A percentile compares a stretch with the other conserved stretches of the same genome.
phyloP scores from a whole-genome alignment of 2,113 vertebrate species.

The Pterocles gutturalis region DNA sequence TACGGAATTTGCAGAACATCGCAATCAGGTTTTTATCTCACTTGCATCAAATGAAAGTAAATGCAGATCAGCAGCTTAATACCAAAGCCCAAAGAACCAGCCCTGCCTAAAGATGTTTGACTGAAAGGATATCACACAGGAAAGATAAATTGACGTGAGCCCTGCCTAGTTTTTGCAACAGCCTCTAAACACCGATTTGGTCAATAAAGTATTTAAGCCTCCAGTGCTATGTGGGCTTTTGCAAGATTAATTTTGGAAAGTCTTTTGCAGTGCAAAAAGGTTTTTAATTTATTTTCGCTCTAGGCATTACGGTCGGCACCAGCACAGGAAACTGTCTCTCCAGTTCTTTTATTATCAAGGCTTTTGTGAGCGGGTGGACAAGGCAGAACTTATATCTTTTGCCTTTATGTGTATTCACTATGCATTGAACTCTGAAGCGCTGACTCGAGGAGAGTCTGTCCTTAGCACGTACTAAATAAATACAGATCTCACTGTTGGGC shows the following conservation, averaged over 20 bases:
- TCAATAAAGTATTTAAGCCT: slow-evolving; percentile 78
- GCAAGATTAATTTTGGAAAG: slow-evolving; percentile 74
- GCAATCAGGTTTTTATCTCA: neutral
- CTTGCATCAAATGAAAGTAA: neutral
- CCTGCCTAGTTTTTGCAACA: neutral
- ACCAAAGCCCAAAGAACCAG: slow-evolving; percentile 28
- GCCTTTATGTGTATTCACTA: neutral
- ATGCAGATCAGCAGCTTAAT: slow-evolving; percentile 19
- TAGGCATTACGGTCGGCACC: neutral
- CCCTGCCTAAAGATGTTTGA: slow-evolving; percentile 32
- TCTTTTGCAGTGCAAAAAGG: slow-evolving; percentile 63
- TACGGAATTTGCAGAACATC: neutral
- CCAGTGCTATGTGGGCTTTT: slow-evolving; percentile 50
- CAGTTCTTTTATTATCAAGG: neutral
- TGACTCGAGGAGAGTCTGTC: neutral
- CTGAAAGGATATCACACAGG: slow-evolving; percentile 27
- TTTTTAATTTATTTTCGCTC: slow-evolving; percentile 70
- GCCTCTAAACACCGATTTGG: slow-evolving; percentile 8
- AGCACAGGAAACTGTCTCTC: neutral
- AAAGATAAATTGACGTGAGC: slow-evolving; percentile 57
- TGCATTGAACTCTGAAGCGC: neutral
- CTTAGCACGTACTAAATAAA: neutral
- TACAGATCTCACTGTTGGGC: neutral
- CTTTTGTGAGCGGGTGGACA: neutral
- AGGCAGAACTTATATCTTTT: neutral